Conservation (phyloP, 2,113 vertebrate genomes). For the Saguinus imperator region DNA sequence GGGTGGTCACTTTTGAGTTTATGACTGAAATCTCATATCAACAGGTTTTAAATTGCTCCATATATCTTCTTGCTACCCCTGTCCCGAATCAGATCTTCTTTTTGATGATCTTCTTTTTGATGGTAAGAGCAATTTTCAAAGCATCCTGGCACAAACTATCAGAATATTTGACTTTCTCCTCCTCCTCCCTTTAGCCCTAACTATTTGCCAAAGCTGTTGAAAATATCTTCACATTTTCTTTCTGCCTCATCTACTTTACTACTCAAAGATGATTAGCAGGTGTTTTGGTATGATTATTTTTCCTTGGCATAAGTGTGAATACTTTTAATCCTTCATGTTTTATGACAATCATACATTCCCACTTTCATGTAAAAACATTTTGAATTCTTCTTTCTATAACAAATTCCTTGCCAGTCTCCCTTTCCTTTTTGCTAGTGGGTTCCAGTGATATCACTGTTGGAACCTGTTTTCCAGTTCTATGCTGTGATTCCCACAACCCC, state of each 20-base stretch:
- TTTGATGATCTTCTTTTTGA: not conserved
- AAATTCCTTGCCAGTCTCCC: not conserved
- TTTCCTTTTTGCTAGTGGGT: not conserved
- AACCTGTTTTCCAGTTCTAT: not conserved
- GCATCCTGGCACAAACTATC: not conserved
- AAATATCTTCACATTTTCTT: not conserved
- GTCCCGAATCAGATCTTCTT: not conserved
- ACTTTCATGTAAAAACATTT: not conserved
- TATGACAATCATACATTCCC: not conserved
- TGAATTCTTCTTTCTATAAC: not conserved
- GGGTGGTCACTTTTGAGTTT: not conserved
- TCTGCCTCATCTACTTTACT: not conserved
- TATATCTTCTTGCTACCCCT: not conserved
- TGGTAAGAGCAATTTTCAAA: conserved; percentile 17
- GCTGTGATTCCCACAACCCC: not conserved
- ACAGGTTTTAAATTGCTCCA: not conserved
- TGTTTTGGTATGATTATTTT: not conserved
- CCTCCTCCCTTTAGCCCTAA: not conserved
- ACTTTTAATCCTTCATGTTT: not conserved
- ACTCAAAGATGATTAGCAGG: not conserved
- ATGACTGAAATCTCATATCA: not conserved
- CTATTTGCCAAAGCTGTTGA: not conserved
- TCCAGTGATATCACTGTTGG: not conserved
- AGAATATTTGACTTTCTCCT: not conserved
- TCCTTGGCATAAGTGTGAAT: not conserved